Conservation (phyloP, 2,113 vertebrate genomes). For the Cygnus buccinator region DNA sequence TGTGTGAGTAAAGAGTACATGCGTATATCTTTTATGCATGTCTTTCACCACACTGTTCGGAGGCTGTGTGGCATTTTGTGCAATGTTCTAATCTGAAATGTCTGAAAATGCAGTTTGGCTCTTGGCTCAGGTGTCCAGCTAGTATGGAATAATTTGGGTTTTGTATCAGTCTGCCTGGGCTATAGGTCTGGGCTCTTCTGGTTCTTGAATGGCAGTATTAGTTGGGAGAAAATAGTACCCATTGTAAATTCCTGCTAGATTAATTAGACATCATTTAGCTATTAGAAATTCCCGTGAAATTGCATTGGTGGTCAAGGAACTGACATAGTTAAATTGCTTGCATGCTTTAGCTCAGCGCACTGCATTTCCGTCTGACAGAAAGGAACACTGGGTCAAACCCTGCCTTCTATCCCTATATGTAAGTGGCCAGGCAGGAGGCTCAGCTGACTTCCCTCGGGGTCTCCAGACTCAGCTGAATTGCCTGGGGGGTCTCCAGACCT, state of each 20-base stretch:
- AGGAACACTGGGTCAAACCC: neutral
- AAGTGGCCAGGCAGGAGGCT: accelerated
- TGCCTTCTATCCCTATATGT: neutral
- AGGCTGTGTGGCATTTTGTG: neutral
- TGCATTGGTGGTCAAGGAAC: neutral
- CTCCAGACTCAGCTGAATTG: accelerated
- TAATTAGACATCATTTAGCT: neutral
- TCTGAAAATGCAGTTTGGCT: neutral
- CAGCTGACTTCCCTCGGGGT: neutral
- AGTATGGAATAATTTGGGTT: neutral
- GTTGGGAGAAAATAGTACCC: neutral
- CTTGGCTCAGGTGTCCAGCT: neutral
- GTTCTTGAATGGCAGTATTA: neutral
- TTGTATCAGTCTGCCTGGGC: accelerated
- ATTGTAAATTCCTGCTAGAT: neutral
- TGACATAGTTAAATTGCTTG: neutral
- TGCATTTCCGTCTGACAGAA: neutral
- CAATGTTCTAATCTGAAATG: neutral
- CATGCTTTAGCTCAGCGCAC: neutral
- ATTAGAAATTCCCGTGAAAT: neutral
- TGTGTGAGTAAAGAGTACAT: neutral
- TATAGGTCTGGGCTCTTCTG: neutral
- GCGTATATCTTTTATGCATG: neutral
- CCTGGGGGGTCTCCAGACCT: neutral
- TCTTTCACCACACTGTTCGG: neutral